Evolutionary conservation across 2,888 invertebrate species (phyloP).

Genomic region (Germaria angustata): DNA sequence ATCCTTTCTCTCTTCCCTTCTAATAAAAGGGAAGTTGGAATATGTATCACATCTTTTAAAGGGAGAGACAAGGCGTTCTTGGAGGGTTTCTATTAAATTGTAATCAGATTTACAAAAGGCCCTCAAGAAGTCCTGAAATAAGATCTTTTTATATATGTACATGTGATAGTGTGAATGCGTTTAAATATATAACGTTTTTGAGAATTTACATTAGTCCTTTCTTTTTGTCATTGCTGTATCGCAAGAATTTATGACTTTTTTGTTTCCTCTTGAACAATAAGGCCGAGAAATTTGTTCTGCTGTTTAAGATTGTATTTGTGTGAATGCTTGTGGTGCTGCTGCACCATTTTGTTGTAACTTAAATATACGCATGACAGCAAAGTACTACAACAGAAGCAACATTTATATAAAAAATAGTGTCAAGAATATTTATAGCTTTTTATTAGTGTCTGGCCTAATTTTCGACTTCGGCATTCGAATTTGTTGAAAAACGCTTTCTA

Average conservation of each 20-base stretch:
- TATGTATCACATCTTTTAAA: too few relatives aligned
- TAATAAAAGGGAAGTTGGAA: too few relatives aligned
- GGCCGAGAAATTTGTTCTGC: conserved; percentile 17
- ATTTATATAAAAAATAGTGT: not conserved
- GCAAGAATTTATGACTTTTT: conserved; percentile 24
- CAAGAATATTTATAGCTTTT: too few relatives aligned
- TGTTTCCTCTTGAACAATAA: conserved; percentile 28
- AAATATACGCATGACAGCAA: conserved; percentile 21
- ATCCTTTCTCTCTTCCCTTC: too few relatives aligned
- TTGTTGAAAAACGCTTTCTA: too few relatives aligned
- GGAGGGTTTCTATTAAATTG: too few relatives aligned
- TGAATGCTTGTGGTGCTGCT: not conserved
- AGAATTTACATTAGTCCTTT: conserved; percentile 1
- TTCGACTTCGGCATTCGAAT: too few relatives aligned
- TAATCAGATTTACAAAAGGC: too few relatives aligned
- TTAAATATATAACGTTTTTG: not conserved
- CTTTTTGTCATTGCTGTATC: conserved; percentile 8
- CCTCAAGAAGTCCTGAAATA: too few relatives aligned
- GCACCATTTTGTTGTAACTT: not conserved
- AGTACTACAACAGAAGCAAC: not conserved
- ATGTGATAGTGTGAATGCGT: not conserved
- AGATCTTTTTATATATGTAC: too few relatives aligned
- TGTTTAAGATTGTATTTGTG: not conserved
- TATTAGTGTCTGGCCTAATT: too few relatives aligned
- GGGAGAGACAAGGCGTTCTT: too few relatives aligned